Base-by-base conservation (phyloP, 1,140 invertebrate genomes). In the Oedothorax gibbosus region DNA sequence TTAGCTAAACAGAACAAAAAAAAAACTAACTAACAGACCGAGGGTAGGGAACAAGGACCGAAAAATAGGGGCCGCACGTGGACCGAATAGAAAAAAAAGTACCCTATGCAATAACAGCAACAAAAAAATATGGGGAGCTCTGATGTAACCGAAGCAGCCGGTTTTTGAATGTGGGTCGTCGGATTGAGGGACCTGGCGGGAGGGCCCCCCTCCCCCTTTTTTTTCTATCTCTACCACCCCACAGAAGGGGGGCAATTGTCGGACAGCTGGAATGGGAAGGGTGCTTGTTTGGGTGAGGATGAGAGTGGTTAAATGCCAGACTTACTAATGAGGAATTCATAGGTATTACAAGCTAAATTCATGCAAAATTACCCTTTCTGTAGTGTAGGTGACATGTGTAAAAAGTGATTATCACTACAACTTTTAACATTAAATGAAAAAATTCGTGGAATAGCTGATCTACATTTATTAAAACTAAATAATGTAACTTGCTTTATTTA, bases 61-160 rank as follows among this genome's bases (percentile, higher is more conserved):
- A 75, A 75, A 75, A 75, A 75, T 57, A 50, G 72, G 72, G 72
- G 72, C 11, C 49, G 72, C 72, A 75, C 72, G 72, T 75, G 72
- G 72, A 71, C 54, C 69, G 50, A 71, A 71, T 71, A 71, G 51
- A 75, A 75, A 73, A 75, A 75, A 75, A 75, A 20, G 14, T 56
- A 75, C 72, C 72, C 72, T 51, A 75, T 51, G 69, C 69, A 71
- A 71, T 71, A 71, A 71, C 69, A 71, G 69, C 69, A 71, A 53
- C 50, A 71, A 18, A 15, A 71, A 71, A 71, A 71, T 35, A 35
- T 35, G 35, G 35, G 35, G 54, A 51, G 50, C 54, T 57, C 20
- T 75, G 72, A 75, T 57, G 72, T 75, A 75, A 75, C 72, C 12
- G 53, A 75, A 75, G 54, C 72, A 75, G 72, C 72, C 72, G 72